Percentiles rank a stretch among this genome's conserved stretches.
Evolutionary conservation across 2,113 vertebrate species (phyloP).

Genomic region (Sinocyclocheilus grahami): DNA sequence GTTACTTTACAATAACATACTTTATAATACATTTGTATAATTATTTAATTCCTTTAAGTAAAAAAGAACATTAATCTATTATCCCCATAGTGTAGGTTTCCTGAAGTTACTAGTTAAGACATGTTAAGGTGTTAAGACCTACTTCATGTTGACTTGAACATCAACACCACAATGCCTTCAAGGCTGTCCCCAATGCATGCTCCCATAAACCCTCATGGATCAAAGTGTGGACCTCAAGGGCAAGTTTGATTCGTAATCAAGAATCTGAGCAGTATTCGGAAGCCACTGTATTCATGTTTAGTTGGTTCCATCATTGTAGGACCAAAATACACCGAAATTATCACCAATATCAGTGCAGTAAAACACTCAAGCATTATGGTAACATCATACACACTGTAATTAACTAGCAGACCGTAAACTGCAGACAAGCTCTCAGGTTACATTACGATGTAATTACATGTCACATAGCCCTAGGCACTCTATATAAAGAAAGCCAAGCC

Average conservation of each 20-base stretch:
- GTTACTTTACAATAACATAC: background rate
- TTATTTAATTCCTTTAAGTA: background rate
- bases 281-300: background rate
- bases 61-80: background rate
- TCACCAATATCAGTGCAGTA: constrained; percentile 36
- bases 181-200: background rate
- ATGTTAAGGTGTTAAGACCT: background rate
- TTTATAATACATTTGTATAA: background rate
- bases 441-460: constrained; percentile 43
- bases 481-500: constrained; percentile 61
- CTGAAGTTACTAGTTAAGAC: background rate
- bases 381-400: constrained; percentile 43
- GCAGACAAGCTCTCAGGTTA: constrained; percentile 44
- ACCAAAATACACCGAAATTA: constrained; percentile 17
- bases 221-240: background rate
- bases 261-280: background rate
- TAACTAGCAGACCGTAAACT: constrained; percentile 42
- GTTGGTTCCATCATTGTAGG: constrained; percentile 18
- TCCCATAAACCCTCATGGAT: background rate
- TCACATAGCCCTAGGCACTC: constrained; percentile 52
- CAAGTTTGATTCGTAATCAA: background rate
- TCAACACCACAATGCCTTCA: background rate
- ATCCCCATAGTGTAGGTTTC: no score
- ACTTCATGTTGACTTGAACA: background rate
- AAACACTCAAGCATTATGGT: constrained; percentile 18